phyloP scores from a whole-genome alignment of 2,888 invertebrate genomes.

The Caenorhabditis japonica region DNA sequence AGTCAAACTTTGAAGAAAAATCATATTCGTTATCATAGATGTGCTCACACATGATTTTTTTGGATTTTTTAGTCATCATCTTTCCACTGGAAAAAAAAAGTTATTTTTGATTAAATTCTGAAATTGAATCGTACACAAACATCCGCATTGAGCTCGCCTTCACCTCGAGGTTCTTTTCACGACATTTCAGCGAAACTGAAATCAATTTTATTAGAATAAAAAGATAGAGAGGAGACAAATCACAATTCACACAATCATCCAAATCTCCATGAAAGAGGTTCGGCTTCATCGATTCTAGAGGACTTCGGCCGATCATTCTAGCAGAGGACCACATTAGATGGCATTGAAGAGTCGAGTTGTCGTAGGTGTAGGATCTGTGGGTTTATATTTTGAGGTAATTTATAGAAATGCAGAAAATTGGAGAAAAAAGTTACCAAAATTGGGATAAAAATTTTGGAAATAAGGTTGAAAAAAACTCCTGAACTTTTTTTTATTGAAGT shows the following conservation, averaged over 20 bases:
- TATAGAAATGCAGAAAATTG: no score
- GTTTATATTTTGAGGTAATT: no score
- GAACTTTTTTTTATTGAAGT: no score
- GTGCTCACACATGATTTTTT: conserved; percentile 56
- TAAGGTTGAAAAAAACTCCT: no score
- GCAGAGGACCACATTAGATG: conserved; percentile 54
- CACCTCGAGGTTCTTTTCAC: conserved; percentile 47
- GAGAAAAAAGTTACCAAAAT: no score
- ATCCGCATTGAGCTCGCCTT: conserved; percentile 48
- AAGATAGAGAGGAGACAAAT: conserved; percentile 13
- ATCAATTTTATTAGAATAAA: conserved; percentile 1
- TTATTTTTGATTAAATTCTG: background rate
- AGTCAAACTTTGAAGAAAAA: conserved; percentile 63
- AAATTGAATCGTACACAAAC: conserved; percentile 44
- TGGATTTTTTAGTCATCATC: conserved; percentile 63
- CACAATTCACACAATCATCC: conserved; percentile 72
- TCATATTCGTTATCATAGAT: conserved; percentile 53
- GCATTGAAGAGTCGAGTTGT: conserved; percentile 56
- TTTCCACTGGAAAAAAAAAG: conserved; percentile 57
- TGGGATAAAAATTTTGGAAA: no score
- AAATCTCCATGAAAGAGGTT: conserved; percentile 67
- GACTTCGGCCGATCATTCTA: conserved; percentile 62
- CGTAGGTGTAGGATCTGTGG: conserved; percentile 70
- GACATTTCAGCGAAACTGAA: conserved; percentile 61
- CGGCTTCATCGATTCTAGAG: conserved; percentile 57